Percentiles rank a stretch among this genome's conserved stretches.
Evolutionary conservation across 2,113 vertebrate species (phyloP).

Genomic region (Antennarius striatus): DNA sequence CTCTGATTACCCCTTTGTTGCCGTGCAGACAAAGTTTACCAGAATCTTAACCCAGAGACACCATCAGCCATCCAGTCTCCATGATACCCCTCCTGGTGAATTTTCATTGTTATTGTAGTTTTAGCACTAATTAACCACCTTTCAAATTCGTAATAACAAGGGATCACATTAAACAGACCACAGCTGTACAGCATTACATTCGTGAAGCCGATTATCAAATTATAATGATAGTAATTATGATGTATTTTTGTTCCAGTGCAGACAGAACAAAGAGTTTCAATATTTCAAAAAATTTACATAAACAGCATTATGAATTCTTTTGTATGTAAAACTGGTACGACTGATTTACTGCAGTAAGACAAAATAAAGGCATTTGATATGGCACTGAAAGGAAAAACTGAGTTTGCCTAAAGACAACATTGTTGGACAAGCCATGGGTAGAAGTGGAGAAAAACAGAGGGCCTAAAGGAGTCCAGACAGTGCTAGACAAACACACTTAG

Average conservation of each 20-base stretch:
- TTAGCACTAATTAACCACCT: conserved; percentile 53
- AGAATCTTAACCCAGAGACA: conserved; percentile 67
- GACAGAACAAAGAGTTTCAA: background rate
- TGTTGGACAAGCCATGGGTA: no score
- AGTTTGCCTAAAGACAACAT: background rate
- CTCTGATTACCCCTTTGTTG: conserved; percentile 59
- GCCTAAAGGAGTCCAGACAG: conserved; percentile 59
- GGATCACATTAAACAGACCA: conserved; percentile 17
- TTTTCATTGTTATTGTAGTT: conserved; percentile 52
- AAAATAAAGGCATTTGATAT: conserved; percentile 11
- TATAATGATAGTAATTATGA: conserved; percentile 18
- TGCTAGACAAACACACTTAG: conserved; percentile 31
- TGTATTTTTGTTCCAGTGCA: conserved; percentile 12
- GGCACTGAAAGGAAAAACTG: conserved; percentile 11
- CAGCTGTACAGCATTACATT: conserved; percentile 15
- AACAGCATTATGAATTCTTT: background rate
- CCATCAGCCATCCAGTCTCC: conserved; percentile 63
- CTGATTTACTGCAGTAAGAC: conserved; percentile 8
- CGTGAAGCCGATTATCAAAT: conserved; percentile 15
- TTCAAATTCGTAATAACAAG: conserved; percentile 34
- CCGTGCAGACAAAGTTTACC: conserved; percentile 60
- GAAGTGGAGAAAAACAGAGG: conserved; percentile 49
- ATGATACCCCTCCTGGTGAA: conserved; percentile 32
- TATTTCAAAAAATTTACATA: background rate
- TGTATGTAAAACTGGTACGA: background rate